Evolutionary conservation across 2,113 vertebrate species (phyloP).

Genomic region (Oncorhynchus masou): DNA sequence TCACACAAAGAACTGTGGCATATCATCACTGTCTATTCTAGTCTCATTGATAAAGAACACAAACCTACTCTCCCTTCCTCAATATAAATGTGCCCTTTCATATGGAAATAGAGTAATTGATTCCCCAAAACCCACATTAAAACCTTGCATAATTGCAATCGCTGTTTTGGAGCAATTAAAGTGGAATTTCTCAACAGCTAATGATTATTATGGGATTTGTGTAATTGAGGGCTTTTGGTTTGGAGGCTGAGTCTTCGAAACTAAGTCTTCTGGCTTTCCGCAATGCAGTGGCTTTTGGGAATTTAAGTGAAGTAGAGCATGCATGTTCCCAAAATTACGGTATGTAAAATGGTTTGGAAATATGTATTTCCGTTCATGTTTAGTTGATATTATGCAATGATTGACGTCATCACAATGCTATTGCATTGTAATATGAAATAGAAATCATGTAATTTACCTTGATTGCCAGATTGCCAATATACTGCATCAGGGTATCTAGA

Average conservation of each 20-base stretch:
- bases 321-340: conserved; percentile 14
- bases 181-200: conserved; percentile 62
- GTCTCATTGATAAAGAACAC: conserved; percentile 1
- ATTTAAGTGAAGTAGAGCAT: conserved; percentile 6
- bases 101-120: conserved; percentile 65
- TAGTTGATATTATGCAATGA: not conserved
- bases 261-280: conserved; percentile 12
- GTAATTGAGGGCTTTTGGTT: conserved; percentile 63
- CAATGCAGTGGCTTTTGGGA: not conserved
- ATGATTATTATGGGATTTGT: conserved; percentile 71
- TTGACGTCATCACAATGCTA: not conserved
- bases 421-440: not conserved
- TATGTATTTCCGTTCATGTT: not conserved
- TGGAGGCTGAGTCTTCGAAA: conserved; percentile 28
- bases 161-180: conserved; percentile 57
- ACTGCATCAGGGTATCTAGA: conserved; percentile 9
- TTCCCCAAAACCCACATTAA: conserved; percentile 67
- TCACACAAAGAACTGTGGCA: not conserved
- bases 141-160: conserved; percentile 60
- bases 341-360: conserved; percentile 1
- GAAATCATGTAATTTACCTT: too few species aligned
- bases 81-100: conserved; percentile 49
- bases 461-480: too few species aligned
- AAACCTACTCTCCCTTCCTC: conserved; percentile 26
- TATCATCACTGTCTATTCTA: not conserved